Evolutionary conservation across 2,888 invertebrate genomes (phyloP).

Genomic region (Mythimna lalbum): DNA sequence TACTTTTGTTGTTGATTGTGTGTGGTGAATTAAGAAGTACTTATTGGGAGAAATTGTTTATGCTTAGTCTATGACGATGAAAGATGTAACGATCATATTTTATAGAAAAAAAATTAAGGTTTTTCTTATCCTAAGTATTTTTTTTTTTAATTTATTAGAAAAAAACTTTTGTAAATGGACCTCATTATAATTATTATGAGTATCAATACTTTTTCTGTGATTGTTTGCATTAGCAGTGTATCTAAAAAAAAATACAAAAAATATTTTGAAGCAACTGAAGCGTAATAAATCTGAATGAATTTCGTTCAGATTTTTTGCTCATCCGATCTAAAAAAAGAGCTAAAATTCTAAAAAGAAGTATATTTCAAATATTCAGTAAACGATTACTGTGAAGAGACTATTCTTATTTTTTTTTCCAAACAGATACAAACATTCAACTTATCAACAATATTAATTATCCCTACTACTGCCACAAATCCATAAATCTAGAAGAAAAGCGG

Average conservation of each 20-base stretch:
- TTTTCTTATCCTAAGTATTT: neutral
- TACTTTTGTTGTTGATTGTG: slow-evolving; percentile 18
- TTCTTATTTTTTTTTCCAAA: neutral
- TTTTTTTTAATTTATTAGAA: too few relatives aligned
- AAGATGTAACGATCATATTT: neutral
- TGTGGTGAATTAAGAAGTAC: neutral
- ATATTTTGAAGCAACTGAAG: too few relatives aligned
- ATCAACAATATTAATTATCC: slow-evolving; percentile 29
- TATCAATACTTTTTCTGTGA: neutral
- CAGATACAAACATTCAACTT: slow-evolving; percentile 2
- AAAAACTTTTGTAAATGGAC: neutral
- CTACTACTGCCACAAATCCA: slow-evolving; percentile 39
- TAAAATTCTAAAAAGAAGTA: too few relatives aligned
- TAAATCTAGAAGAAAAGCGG: slow-evolving; percentile 62
- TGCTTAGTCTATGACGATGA: neutral
- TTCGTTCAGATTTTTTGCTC: neutral
- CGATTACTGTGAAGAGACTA: neutral
- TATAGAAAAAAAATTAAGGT: too few relatives aligned
- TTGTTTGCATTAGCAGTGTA: neutral
- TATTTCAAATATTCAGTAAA: neutral
- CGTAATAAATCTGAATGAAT: too few relatives aligned
- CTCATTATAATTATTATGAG: neutral
- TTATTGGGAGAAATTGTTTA: neutral
- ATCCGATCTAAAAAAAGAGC: neutral
- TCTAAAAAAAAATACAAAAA: neutral